Conservation (phyloP, 2,797 vertebrate species). For the Carapus acus region DNA sequence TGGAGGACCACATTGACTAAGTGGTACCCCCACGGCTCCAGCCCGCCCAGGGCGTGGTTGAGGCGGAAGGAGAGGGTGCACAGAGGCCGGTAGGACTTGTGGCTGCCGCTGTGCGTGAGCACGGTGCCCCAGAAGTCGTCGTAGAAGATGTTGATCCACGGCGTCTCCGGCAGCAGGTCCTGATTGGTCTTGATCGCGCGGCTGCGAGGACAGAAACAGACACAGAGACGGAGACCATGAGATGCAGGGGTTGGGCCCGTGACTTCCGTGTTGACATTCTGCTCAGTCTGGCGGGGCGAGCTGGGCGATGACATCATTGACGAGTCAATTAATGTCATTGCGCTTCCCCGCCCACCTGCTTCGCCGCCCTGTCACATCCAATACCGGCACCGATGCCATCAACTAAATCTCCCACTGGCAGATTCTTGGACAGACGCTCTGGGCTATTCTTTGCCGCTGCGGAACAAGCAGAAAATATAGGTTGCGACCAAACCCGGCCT, state of each 20-base stretch:
- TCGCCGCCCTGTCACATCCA: constrained; percentile 12
- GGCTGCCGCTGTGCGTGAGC: constrained; percentile 97
- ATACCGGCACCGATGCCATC: constrained; percentile 19
- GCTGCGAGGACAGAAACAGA: constrained; percentile 69
- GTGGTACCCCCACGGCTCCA: constrained; percentile 97
- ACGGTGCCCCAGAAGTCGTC: constrained; percentile 98
- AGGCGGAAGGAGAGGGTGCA: constrained; percentile 97
- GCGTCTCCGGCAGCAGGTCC: constrained; percentile 94
- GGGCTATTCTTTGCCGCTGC: constrained; percentile 35
- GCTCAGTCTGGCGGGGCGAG: no score
- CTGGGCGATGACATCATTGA: constrained; percentile 8
- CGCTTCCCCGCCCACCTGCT: constrained; percentile 8
- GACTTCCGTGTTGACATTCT: no score
- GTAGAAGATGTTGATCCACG: constrained; percentile 96
- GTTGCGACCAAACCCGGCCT: constrained; percentile 29
- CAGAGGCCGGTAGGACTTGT: constrained; percentile 96
- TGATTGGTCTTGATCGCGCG: constrained; percentile 99
- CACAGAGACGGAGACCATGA: no score
- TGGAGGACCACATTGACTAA: constrained; percentile 88
- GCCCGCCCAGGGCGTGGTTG: constrained; percentile 85
- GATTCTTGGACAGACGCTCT: constrained; percentile 18
- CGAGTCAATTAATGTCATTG: constrained; percentile 16
- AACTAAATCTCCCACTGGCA: no score
- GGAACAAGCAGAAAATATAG: constrained; percentile 39
- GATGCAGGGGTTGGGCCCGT: no score